Percentiles rank a stretch among this genome's conserved stretches.
Evolutionary conservation across 2,113 vertebrate genomes (phyloP).

Genomic region (Myotis lucifugus): DNA sequence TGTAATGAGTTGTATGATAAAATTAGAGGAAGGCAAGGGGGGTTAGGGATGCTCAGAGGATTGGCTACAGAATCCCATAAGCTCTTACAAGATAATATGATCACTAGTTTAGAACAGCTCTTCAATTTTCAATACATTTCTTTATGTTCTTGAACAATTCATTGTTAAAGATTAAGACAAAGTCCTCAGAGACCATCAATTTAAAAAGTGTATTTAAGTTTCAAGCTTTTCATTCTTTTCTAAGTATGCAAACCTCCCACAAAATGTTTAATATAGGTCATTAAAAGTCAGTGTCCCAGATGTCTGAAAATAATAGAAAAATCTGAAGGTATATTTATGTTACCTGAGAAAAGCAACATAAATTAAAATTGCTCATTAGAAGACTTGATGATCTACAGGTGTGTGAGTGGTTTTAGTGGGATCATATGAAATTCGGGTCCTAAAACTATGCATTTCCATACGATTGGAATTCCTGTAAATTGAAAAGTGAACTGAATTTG

Average conservation of each 20-base stretch:
- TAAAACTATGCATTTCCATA: background rate
- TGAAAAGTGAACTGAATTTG: background rate
- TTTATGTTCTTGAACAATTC: background rate
- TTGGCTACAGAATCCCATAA: background rate
- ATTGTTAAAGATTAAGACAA: background rate
- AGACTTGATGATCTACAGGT: background rate
- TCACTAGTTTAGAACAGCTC: background rate
- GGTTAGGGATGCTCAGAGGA: rapidly evolving
- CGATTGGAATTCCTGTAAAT: background rate
- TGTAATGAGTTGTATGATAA: background rate
- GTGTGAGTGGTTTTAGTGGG: background rate
- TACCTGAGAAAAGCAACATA: background rate
- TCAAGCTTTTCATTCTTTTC: background rate
- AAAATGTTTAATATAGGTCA: constrained; percentile 33
- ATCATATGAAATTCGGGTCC: background rate
- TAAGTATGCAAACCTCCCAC: background rate
- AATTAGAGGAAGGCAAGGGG: background rate
- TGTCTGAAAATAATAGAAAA: background rate
- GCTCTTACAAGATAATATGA: background rate
- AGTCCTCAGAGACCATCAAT: background rate
- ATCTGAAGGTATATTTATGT: background rate
- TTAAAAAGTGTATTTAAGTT: background rate
- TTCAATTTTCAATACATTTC: background rate
- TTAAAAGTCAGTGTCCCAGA: background rate
- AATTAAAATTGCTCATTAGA: background rate